Conservation (phyloP, 2,888 invertebrate species). For the Adelognathus sp. region DNA sequence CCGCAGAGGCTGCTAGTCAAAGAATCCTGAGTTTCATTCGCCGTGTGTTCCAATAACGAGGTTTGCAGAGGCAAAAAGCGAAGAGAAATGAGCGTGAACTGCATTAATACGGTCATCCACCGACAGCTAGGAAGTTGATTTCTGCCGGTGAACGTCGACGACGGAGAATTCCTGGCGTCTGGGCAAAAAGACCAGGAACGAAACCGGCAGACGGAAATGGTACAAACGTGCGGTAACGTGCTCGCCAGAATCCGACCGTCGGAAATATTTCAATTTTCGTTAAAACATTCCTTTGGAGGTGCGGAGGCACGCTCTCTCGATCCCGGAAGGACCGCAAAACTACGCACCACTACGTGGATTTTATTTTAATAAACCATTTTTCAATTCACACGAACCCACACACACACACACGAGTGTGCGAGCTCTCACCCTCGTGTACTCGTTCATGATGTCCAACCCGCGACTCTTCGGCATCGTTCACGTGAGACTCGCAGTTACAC, state of each 20-base stretch:
- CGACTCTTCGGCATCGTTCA: constrained; percentile 3
- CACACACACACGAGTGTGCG: too few species aligned
- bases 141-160: constrained; percentile 25
- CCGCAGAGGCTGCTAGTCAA: background rate
- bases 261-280: constrained; percentile 63
- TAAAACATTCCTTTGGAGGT: constrained; percentile 58
- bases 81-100: constrained; percentile 4
- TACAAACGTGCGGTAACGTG: constrained; percentile 18
- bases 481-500: constrained; percentile 17
- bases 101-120: constrained; percentile 37
- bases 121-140: constrained; percentile 45
- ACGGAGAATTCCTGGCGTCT: constrained; percentile 50
- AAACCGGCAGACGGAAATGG: constrained; percentile 4
- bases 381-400: constrained; percentile 40
- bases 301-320: constrained; percentile 44
- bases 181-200: background rate
- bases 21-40: constrained; percentile 14
- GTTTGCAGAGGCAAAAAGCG: constrained; percentile 14
- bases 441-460: background rate
- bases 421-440: background rate
- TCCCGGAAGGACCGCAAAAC: constrained; percentile 21
- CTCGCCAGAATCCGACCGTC: constrained; percentile 26
- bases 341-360: background rate
- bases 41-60: constrained; percentile 46
- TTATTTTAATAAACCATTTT: constrained; percentile 21